Evolutionary conservation across 2,113 vertebrate genomes (phyloP).

Genomic region (Ciconia boyciana): DNA sequence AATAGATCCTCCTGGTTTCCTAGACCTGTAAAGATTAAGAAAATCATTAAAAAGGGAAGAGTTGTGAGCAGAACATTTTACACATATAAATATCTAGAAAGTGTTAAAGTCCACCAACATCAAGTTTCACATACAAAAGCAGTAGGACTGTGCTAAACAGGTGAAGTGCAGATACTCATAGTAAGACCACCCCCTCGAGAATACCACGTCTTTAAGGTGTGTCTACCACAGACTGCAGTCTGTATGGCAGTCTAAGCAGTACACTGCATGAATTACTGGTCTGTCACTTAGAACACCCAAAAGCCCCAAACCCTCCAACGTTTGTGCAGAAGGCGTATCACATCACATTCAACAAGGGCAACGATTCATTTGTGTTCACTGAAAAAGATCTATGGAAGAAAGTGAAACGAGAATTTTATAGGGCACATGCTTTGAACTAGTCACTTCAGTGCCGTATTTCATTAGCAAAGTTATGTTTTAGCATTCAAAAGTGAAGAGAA

Average conservation of each 20-base stretch:
- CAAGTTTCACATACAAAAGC: background rate
- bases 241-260: background rate
- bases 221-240: background rate
- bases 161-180: background rate
- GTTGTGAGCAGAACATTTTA: background rate
- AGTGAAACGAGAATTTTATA: fast-evolving
- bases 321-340: background rate
- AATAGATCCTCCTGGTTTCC: slow-evolving; percentile 17
- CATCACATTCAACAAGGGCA: background rate
- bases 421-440: background rate
- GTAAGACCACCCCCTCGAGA: background rate
- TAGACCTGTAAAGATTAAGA: slow-evolving; percentile 60
- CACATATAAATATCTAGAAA: background rate
- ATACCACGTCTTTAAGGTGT: background rate
- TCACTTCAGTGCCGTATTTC: background rate
- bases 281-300: background rate
- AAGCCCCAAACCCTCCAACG: background rate
- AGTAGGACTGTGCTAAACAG: background rate
- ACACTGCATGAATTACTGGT: background rate
- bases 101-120: background rate
- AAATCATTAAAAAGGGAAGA: background rate
- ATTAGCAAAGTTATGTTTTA: background rate
- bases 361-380: background rate
- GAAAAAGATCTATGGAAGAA: background rate
- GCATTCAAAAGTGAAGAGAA: background rate